Conservation (phyloP, 92 coral and sea anemone genomes). For the Ricordea florida region DNA sequence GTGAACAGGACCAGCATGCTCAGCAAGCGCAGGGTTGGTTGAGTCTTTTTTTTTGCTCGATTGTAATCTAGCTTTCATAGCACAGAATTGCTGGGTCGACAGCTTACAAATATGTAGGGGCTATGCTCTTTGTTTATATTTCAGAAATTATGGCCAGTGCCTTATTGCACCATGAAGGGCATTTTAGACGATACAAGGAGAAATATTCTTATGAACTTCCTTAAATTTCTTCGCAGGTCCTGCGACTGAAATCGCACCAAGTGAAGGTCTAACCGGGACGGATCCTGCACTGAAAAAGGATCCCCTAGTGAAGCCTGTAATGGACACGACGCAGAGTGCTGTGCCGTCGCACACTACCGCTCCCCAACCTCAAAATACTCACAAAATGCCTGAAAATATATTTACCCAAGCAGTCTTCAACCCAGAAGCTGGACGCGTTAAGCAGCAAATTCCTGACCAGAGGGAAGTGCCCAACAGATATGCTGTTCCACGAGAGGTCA, state of each 20-base stretch:
- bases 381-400: background rate
- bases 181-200: too few species aligned
- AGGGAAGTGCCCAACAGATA: slow-evolving; percentile 14
- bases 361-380: slow-evolving; percentile 1
- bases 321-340: background rate
- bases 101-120: too few species aligned
- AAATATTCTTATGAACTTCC: too few species aligned
- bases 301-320: background rate
- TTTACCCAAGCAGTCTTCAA: background rate
- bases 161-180: too few species aligned
- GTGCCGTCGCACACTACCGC: slow-evolving; percentile 10
- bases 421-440: slow-evolving; percentile 25
- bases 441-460: slow-evolving; percentile 15
- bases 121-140: too few species aligned
- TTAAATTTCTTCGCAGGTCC: background rate
- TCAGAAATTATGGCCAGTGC: too few species aligned
- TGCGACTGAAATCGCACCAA: background rate
- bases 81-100: too few species aligned
- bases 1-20: slow-evolving; percentile 83
- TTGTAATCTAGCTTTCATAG: background rate
- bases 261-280: background rate
- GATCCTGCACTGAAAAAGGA: slow-evolving; percentile 1
- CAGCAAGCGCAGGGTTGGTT: slow-evolving; percentile 63
- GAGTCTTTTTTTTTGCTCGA: background rate
- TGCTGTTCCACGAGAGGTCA: slow-evolving; percentile 3